phyloP scores from a whole-genome alignment of 2,888 invertebrate genomes.

The Andrena chrysosceles region DNA sequence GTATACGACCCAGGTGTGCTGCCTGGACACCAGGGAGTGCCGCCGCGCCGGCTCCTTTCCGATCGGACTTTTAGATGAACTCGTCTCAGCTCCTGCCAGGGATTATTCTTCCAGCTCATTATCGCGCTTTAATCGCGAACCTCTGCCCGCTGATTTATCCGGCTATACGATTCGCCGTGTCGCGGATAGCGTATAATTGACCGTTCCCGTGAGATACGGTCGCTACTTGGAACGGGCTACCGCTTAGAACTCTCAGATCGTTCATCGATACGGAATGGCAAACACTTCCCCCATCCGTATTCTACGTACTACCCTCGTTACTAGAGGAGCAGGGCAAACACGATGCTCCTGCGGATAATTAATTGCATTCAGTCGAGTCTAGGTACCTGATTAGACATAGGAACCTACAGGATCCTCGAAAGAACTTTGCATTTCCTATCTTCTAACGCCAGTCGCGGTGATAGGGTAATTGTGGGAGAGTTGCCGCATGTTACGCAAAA shows the following conservation, averaged over 20 bases:
- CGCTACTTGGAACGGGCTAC: background rate
- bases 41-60: background rate
- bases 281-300: no score
- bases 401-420: no score
- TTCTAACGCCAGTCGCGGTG: no score
- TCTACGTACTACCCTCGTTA: no score
- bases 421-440: no score
- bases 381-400: no score
- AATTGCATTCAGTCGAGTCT: no score
- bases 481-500: no score
- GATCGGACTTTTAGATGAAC: slow-evolving; percentile 16
- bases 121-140: slow-evolving; percentile 15
- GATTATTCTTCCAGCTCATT: slow-evolving; percentile 13
- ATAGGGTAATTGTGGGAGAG: no score
- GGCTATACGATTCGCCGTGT: background rate
- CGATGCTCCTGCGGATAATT: no score
- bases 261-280: no score
- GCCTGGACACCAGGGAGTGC: background rate
- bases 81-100: background rate
- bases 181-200: slow-evolving; percentile 24
- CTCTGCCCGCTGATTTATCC: background rate
- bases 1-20: background rate
- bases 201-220: background rate
- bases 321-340: no score
- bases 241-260: background rate